Evolutionary conservation across 2,888 invertebrate genomes (phyloP).

Genomic region (Phytoseiulus persimilis): DNA sequence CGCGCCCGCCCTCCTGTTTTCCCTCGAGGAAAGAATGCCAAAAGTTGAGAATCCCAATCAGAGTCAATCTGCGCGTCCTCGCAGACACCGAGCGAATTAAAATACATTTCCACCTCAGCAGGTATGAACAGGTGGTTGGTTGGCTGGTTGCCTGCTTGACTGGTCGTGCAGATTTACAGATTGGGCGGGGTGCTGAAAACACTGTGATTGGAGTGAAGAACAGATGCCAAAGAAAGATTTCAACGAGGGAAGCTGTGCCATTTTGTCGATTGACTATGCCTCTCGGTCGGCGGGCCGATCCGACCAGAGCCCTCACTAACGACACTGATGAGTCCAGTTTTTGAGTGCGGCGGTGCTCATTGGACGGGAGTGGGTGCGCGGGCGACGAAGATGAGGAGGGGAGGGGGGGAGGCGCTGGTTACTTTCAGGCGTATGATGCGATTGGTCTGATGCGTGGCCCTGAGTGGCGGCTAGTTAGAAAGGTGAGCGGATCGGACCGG

Average conservation of each 20-base stretch:
- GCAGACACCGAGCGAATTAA: background rate
- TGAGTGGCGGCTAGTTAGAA: background rate
- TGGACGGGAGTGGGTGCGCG: background rate
- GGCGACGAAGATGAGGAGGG: background rate
- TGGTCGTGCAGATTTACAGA: slow-evolving; percentile 5
- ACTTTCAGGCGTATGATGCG: background rate
- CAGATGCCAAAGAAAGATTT: background rate
- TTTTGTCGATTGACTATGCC: background rate
- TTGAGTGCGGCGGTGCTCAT: background rate
- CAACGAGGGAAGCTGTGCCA: background rate
- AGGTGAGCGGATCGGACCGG: background rate
- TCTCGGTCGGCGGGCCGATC: background rate
- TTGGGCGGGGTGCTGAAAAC: background rate
- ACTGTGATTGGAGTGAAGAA: background rate
- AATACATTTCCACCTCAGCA: slow-evolving; percentile 5
- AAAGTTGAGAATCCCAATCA: background rate
- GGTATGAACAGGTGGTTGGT: background rate
- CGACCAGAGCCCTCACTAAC: background rate
- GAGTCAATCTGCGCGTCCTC: background rate
- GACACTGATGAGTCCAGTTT: background rate
- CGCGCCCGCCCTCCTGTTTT: background rate
- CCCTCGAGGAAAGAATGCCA: background rate
- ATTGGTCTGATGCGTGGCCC: background rate
- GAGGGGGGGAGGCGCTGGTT: background rate
- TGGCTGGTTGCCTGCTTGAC: background rate